Evolutionary conservation across 2,797 vertebrate genomes (phyloP), one percentile per base, ranked within the genome.

Genomic region (Syngnathus rostellatus): DNA sequence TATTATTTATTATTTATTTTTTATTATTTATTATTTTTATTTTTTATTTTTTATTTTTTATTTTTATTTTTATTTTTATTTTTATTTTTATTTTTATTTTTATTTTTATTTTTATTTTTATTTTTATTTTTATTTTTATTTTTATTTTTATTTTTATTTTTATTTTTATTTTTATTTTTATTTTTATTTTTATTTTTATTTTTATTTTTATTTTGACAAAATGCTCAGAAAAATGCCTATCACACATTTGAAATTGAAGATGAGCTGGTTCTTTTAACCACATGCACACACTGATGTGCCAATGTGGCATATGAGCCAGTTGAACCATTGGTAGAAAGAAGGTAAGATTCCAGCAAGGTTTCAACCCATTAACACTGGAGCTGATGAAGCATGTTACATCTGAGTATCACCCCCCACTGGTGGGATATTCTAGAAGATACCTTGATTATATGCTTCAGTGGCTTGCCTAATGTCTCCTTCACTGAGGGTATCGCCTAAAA

Each of bases 401-500:
- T 67, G 76, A 87, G 81, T 69, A 39, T 77, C 81, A 6, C 86
- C 87, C 86, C 87, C 83, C 81, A 70, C 77, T 69, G 81, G 79
- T 69, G 9, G 58, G 48, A n/a, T 40, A 53, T 45, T 57, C 53
- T 73, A 70, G 71, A 77, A 79, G 81, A 78, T 84, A 77, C 75
- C 76, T 70, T 45, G 72, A 86, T 86, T 75, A 80, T 62, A 79
- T 74, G 82, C 85, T 84, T 83, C 83, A 85, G 66, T 83, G 83
- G 81, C 67, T 83, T 71, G 81, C 77, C 66, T 81, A 82, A 86
- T 84, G 77, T 72, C 71, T 82, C 75, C 73, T 72, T 73, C 71
- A 73, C 70, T 72, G 68, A 23, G 68, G 66, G 72, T 50, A 74
- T 77, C 63, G 54, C 75, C 58, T 67, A 71, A 74, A 81, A 77